Base-by-base conservation (phyloP, 2,888 invertebrate species). In the Pharmacophagus antenor region DNA sequence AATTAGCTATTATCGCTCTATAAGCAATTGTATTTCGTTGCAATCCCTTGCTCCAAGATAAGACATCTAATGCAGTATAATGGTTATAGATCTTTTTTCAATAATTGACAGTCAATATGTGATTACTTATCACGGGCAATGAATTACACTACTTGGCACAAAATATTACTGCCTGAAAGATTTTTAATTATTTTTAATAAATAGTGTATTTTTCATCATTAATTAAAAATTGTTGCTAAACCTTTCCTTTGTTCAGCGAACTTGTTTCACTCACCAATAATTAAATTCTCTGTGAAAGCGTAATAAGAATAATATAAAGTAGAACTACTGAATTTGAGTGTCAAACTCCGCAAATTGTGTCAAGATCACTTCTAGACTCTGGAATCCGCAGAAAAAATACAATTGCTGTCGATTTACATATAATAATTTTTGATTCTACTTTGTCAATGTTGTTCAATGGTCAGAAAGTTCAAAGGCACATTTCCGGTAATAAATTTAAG, bases 311-410 rank as follows among this genome's bases (percentile, higher is more conserved):
- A 50, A 50, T 15, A 22, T 12, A 12, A 20, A 18, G 31, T 10
- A n/a, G 18, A 18, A 18, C 10, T 12, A 53, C 25, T 25, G 20
- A 17, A 42, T 20, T 42, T 22, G 42, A 44, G 18, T 25, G 15
- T 27, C 17, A 50, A 22, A 46, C 15, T 50, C 15, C 18, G 23
- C 27, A 15, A 54, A 54, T 20, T 46, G 46, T 46, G 54, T 54
- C 54, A 27, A 54, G 46, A 54, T 20, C 54, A 20, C 46, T 54
- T 18, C 10, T 12, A 18, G 8, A 27, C 5, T 10, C 18, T 15
- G 15, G 3, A 10, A 7, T 2, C 10, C 12, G 46, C 4, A 15
- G 1, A 20, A 21, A 46, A 6, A 46, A 46, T 46, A 7, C 17
- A 21, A 12, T 46, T 46, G 6, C 46, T 12, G 46, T 17, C 10